Base-by-base conservation (phyloP, 2,113 vertebrate genomes). In the Oryzias celebensis region DNA sequence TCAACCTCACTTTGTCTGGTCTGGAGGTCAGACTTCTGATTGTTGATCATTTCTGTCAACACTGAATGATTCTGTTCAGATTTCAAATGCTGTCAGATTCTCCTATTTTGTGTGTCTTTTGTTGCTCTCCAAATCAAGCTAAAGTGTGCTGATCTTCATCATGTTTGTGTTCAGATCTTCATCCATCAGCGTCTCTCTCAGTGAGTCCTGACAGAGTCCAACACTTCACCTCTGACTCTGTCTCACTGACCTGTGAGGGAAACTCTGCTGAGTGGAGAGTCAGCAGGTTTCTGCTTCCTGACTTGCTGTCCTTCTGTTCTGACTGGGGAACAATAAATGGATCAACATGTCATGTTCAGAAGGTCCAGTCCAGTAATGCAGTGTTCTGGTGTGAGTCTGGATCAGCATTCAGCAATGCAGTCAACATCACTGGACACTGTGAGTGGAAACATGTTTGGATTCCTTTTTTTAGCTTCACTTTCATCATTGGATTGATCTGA, bases 331-430 rank as follows among this genome's bases (percentile, higher is more conserved):
- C 0, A 49, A 57, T 36, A 46, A 65, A 5, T 24, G 62, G 57
- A 65, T 60, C 65, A 10, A 51, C 26, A 46, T 71, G 77, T 24
- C 2, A 1, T 2, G 41, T 57, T 1, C 7, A 23, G 0, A 2
- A 0, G 0, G 0, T 0, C 2, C 0, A 0, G 1, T 2, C 0
- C 1, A 2, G 1, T 0, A 14, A 13, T 31, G 14, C 15, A 20
- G 73, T 82, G 45, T 80, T 13, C 78, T 86, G 81, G 77, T 85
- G 83, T 60, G 80, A 75, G 62, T 80, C 74, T 53, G 58, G 13
- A 56, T 60, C 68, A 20, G 78, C 65, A 52, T 70, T 71, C 71
- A 85, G 83, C 69, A 78, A 68, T 3, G 63, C 78, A 8, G 70
- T 85, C 52, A 83, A 75, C 65, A 78, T 83, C 55, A 73, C 65